These are phyloP conservation scores for Bungarus multicinctus DNA, from an alignment of 2,113 vertebrate species.

Conservation along the genomic window DNA sequence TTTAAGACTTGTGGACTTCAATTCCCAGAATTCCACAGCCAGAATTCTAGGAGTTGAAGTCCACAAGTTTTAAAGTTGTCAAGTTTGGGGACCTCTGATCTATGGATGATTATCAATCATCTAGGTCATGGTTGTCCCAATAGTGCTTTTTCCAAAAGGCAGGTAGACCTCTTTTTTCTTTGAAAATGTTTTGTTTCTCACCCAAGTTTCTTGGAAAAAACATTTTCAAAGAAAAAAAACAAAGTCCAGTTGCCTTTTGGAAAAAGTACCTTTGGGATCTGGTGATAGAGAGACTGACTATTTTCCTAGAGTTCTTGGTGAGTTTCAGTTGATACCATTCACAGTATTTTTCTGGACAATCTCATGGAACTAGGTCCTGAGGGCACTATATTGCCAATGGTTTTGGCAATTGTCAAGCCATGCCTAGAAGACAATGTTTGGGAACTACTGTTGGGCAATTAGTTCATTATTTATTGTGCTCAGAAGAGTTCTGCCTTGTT, in stretches of 20 bases:
- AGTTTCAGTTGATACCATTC: not conserved
- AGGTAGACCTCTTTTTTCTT: not conserved
- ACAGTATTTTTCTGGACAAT: not conserved
- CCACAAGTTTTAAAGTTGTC: no score
- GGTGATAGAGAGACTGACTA: not conserved
- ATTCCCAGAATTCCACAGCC: no score
- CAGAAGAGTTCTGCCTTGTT: not conserved
- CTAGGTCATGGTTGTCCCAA: not conserved
- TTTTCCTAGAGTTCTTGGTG: not conserved
- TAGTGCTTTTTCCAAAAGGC: not conserved
- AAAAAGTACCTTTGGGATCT: not conserved
- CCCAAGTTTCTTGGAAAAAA: no score
- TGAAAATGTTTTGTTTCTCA: no score
- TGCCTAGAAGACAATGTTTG: not conserved
- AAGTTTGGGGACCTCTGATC: no score
- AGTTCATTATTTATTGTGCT: not conserved
- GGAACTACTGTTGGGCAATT: not conserved
- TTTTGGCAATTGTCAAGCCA: not conserved
- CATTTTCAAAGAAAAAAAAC: not conserved
- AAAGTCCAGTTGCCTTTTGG: not conserved
- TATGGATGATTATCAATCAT: not conserved
- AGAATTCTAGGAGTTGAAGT: no score
- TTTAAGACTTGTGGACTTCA: no score
- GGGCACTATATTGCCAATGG: not conserved
- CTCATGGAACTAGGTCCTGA: not conserved